Percentiles rank a stretch among this genome's conserved stretches.
phyloP scores from a whole-genome alignment of 2,797 vertebrate genomes.

The Cyclopterus lumpus region DNA sequence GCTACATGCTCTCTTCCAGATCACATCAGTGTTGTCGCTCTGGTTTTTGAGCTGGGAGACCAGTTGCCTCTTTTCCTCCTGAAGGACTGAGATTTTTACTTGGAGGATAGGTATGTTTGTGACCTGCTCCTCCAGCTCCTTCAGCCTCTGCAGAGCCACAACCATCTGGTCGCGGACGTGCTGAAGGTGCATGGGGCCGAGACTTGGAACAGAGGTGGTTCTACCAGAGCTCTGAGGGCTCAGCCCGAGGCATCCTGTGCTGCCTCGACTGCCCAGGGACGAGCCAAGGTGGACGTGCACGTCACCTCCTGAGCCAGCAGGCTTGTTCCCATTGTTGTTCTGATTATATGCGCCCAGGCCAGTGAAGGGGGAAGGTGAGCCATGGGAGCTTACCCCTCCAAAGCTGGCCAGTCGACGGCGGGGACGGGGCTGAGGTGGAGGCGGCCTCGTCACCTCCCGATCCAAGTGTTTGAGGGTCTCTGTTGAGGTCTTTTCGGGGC shows the following conservation, averaged over 20 bases:
- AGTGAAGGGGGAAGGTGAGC: slow-evolving; percentile 89
- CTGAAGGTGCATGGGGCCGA: slow-evolving; percentile 91
- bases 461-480: slow-evolving; percentile 87
- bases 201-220: slow-evolving; percentile 87
- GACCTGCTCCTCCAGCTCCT: slow-evolving; percentile 96
- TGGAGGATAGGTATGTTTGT: slow-evolving; percentile 95
- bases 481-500: slow-evolving; percentile 87
- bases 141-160: slow-evolving; percentile 92
- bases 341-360: slow-evolving; percentile 85
- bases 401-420: slow-evolving; percentile 94
- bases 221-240: slow-evolving; percentile 92
- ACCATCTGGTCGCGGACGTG: slow-evolving; percentile 98
- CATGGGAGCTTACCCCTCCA: slow-evolving; percentile 90
- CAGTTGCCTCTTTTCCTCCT: slow-evolving; percentile 94
- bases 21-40: slow-evolving; percentile 61
- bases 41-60: slow-evolving; percentile 87
- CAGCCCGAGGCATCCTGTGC: slow-evolving; percentile 85
- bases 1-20: slow-evolving; percentile 85
- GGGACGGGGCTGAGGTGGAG: slow-evolving; percentile 78
- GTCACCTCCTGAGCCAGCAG: slow-evolving; percentile 72
- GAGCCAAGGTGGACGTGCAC: slow-evolving; percentile 77
- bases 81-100: slow-evolving; percentile 95
- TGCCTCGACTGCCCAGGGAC: slow-evolving; percentile 85
- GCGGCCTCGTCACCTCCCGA: slow-evolving; percentile 81
- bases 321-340: slow-evolving; percentile 86